phyloP scores from a whole-genome alignment of 2,888 invertebrate genomes.

The Noctuana brunneofusca region DNA sequence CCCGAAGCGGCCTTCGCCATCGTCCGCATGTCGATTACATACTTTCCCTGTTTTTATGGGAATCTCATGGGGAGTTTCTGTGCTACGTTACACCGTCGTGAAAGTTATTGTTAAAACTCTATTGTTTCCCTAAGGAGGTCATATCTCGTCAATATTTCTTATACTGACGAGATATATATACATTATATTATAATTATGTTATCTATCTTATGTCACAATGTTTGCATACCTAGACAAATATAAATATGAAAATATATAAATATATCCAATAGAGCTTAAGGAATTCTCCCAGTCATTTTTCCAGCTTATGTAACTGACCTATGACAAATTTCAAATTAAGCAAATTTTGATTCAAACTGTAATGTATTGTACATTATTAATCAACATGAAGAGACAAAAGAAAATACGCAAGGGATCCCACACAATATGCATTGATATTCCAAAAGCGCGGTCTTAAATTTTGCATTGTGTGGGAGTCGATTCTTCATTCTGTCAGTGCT shows the following conservation, averaged over 20 bases:
- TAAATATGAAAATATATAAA: no score
- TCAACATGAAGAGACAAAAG: slow-evolving; percentile 15
- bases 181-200: no score
- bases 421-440: slow-evolving; percentile 20
- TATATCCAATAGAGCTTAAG: no score
- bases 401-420: slow-evolving; percentile 8
- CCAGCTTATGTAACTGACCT: no score
- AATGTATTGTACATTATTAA: slow-evolving; percentile 7
- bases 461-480: slow-evolving; percentile 37
- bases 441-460: slow-evolving; percentile 25
- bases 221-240: no score
- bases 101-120: slow-evolving; percentile 51
- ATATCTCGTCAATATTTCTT: slow-evolving; percentile 6
- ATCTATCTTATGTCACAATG: no score
- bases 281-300: no score
- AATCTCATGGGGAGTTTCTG: slow-evolving; percentile 61
- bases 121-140: slow-evolving; percentile 19
- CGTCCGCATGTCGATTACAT: slow-evolving; percentile 63
- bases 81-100: slow-evolving; percentile 61
- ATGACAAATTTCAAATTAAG: no score
- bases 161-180: not conserved
- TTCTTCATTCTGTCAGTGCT: slow-evolving; percentile 51
- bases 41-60: slow-evolving; percentile 81
- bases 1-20: slow-evolving; percentile 61
- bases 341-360: no score